A percentile compares a stretch with the other conserved stretches of the same genome.
These are phyloP conservation scores for Drosophila parvula DNA, from an alignment of 1,140 invertebrate species.

Conservation along the genomic window DNA sequence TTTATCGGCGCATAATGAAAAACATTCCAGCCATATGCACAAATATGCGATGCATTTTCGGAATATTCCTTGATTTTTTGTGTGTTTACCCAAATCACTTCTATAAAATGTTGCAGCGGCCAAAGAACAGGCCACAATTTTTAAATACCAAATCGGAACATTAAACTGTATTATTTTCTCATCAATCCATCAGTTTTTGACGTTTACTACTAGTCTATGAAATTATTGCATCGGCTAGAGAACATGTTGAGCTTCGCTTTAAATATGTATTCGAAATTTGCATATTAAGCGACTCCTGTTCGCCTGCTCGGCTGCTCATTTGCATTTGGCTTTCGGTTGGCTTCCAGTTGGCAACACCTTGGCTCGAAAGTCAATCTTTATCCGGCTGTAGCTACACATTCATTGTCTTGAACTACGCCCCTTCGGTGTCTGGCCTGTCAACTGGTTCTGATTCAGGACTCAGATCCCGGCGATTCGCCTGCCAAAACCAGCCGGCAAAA, in stretches of 20 bases:
- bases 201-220: not conserved
- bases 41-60: constrained; percentile 70
- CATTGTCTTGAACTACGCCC: constrained; percentile 70
- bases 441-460: constrained; percentile 44
- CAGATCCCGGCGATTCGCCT: constrained; percentile 20
- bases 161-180: not conserved
- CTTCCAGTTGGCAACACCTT: constrained; percentile 41
- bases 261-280: constrained; percentile 67
- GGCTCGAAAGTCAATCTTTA: constrained; percentile 54
- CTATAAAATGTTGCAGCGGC: not conserved
- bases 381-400: constrained; percentile 50
- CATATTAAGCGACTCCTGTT: constrained; percentile 53
- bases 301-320: constrained; percentile 43
- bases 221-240: constrained; percentile 3
- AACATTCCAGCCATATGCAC: constrained; percentile 64
- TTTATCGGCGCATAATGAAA: constrained; percentile 66
- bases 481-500: constrained; percentile 33
- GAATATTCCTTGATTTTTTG: constrained; percentile 30
- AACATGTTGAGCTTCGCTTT: constrained; percentile 38
- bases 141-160: not conserved
- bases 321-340: constrained; percentile 50
- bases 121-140: not conserved
- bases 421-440: constrained; percentile 74
- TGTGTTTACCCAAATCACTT: constrained; percentile 36
- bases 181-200: constrained; percentile 2